Conservation (phyloP, 2,113 vertebrate genomes). For the Panurus biarmicus region DNA sequence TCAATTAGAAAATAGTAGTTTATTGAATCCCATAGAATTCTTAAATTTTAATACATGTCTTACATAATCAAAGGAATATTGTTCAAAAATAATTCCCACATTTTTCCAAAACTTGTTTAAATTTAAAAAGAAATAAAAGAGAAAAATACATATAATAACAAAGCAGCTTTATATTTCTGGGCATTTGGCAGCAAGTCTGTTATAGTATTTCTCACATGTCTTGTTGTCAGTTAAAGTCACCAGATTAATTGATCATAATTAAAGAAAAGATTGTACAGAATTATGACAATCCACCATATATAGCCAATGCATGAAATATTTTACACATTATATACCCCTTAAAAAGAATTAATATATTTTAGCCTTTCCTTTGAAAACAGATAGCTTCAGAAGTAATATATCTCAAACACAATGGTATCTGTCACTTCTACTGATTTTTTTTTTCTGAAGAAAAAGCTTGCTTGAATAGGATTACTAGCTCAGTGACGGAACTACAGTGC, state of each 20-base stretch:
- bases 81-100: slow-evolving; percentile 40
- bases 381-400: slow-evolving; percentile 1
- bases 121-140: slow-evolving; percentile 11
- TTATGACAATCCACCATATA: slow-evolving; percentile 12
- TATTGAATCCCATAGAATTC: slow-evolving; percentile 1
- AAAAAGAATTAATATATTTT: slow-evolving; percentile 5
- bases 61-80: neutral
- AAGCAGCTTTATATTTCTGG: slow-evolving; percentile 21
- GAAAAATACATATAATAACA: neutral
- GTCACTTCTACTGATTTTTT: neutral
- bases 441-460: slow-evolving; percentile 27
- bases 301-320: slow-evolving; percentile 21
- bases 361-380: neutral
- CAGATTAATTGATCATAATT: neutral
- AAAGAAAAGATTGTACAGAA: slow-evolving; percentile 17
- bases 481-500: slow-evolving; percentile 43
- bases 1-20: slow-evolving; percentile 35
- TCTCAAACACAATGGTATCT: slow-evolving; percentile 22
- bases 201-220: neutral
- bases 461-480: slow-evolving; percentile 22
- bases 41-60: neutral
- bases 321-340: neutral
- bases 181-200: neutral
- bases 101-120: neutral
- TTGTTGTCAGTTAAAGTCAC: neutral